Evolutionary conservation across 2,797 vertebrate species (phyloP), one percentile per base, ranked within the genome.

Genomic region (Gallinago stenura): DNA sequence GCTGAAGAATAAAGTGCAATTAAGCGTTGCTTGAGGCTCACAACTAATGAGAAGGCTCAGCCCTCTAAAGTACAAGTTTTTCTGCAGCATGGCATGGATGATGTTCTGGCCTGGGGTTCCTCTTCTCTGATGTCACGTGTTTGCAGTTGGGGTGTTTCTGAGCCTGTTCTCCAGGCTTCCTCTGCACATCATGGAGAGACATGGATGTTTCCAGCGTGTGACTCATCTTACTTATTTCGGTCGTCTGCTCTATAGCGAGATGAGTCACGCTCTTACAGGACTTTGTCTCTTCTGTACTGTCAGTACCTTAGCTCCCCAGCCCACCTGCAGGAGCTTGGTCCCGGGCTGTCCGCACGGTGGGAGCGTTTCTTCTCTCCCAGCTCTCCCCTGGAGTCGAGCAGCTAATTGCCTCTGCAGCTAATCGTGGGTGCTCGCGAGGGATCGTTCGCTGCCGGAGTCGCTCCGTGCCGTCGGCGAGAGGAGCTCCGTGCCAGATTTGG

Each of bases 181-280:
- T 81, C 66, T 92, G 73, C 69, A 75, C 43, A 13, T 71, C 26
- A 3, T 69, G 80, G 72, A 86, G 77, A 91, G 57, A 76, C 61
- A 48, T 26, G 46, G 54, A 62, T 9, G 13, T 90, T 76, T 82
- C 83, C 86, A 89, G 46, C 14, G 50, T 4, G 9, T 94, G 77
- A 93, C 66, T 91, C 88, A 72, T 89, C 53, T 77, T 83, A 28
- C 69, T 66, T 93, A 82, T 73, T 94, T 95, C 66, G 87, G 90
- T 30, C 0, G 0, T 79, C 69, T 83, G 0, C 51, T 72, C 15
- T 37, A 10, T 28, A 65, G 61, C 39, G 76, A 78, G 73, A 66
- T 94, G 73, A 87, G 79, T 96, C 77, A 87, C 65, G 25, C 43
- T 46, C 20, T 89, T 48, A 19, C 54, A 87, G 84, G 83, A 90